Evolutionary conservation across 2,888 invertebrate genomes (phyloP).

Genomic region (Dendrolimus pini): DNA sequence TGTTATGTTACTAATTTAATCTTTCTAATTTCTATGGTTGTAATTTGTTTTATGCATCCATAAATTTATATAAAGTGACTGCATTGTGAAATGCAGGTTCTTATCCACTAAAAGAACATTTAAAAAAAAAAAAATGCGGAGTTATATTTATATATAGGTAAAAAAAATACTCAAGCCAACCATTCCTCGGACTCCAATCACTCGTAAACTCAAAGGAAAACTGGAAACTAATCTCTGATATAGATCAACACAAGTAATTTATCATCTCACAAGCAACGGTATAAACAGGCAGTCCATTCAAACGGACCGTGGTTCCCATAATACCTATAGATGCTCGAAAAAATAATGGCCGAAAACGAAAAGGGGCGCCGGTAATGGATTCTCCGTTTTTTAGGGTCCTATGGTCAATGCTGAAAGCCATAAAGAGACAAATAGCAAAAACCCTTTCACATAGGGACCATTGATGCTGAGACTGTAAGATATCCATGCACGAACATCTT

Average conservation of each 20-base stretch:
- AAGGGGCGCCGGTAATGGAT: not conserved
- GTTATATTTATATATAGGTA: not conserved
- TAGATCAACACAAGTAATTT: constrained; percentile 32
- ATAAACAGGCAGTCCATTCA: not conserved
- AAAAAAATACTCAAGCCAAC: not conserved
- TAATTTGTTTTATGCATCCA: no score
- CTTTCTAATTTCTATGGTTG: no score
- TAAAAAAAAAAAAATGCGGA: not conserved
- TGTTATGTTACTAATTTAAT: no score
- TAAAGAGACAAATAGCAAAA: no score
- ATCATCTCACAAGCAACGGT: constrained; percentile 27
- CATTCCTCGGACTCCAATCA: not conserved
- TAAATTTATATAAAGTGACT: no score
- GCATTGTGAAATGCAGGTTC: no score
- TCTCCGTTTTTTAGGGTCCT: not conserved
- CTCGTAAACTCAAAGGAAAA: not conserved
- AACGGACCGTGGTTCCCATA: not conserved
- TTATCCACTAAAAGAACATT: not conserved
- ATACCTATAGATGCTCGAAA: not conserved
- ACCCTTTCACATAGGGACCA: no score
- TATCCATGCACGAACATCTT: no score
- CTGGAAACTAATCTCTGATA: constrained; percentile 10
- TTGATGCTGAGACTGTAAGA: no score
- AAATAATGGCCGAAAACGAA: not conserved
- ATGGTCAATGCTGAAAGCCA: no score